A percentile compares a stretch with the other conserved stretches of the same genome.
These are phyloP conservation scores for Cirrhinus mrigala DNA, from an alignment of 2,797 vertebrate species.

Conservation along the genomic window DNA sequence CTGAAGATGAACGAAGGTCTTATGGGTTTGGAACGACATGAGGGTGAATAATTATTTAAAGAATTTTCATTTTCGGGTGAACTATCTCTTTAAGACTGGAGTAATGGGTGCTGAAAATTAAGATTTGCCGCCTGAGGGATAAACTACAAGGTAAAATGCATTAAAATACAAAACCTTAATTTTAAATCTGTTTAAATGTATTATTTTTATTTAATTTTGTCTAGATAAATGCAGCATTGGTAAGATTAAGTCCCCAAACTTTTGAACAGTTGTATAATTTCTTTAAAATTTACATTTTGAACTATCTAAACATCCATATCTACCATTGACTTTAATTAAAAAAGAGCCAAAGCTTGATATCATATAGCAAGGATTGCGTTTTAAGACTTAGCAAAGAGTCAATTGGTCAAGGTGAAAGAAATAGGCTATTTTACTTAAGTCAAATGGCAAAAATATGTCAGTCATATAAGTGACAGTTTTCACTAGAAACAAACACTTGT, in stretches of 20 bases:
- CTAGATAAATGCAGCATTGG: no score
- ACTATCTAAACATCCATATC: neutral
- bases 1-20: no score
- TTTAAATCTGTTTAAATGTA: no score
- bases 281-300: neutral
- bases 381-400: constrained; percentile 22
- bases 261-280: neutral
- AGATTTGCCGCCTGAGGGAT: neutral
- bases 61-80: no score
- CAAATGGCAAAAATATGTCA: neutral
- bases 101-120: neutral
- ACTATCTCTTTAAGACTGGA: neutral
- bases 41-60: no score
- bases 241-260: no score
- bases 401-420: neutral
- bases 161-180: neutral
- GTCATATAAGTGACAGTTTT: neutral
- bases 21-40: no score
- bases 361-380: neutral
- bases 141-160: neutral
- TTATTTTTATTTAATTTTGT: no score
- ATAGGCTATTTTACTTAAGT: neutral
- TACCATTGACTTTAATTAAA: neutral
- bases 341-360: neutral
- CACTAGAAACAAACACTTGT: neutral